Evolutionary conservation across 2,797 vertebrate species (phyloP), one percentile per base, ranked within the genome.

Genomic region (Anguilla pacifica): DNA sequence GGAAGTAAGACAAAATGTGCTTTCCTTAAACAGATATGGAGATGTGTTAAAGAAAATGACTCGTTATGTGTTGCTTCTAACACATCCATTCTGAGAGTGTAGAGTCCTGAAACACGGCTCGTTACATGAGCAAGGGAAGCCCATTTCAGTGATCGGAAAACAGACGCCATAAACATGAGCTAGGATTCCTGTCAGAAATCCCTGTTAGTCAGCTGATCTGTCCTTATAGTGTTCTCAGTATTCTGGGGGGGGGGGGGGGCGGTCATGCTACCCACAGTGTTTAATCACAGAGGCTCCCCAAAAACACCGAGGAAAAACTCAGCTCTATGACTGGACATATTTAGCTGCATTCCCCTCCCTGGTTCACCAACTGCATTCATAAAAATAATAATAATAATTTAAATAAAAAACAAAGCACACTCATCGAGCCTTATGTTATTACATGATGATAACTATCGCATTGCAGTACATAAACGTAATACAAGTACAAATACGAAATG

Each of bases 401-500:
- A 43, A 43, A 6, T 43, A 43, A 46, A 79, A 79, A 79, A 46
- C 39, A 79, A 43, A 79, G 17, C 39, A 22, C 4, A 43, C 35
- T 49, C 77, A 81, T 6, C 17, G n/a, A 84, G 51, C 49, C n/a
- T 55, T 57, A 15, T 10, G 17, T 55, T 84, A 83, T 13, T 1
- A 46, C 19, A 22, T 19, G 22, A 11, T 57, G 13, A 19, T 43
- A 84, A 55, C 57, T 25, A 6, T 55, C 51, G 31, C 82, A 57
- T 28, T 35, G 28, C 64, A 51, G 22, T 72, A 86, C 61, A 39
- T 39, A 87, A 74, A 55, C 28, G 84, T 13, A 59, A 74, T 19
- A 87, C 28, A 31, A 10, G 35, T 84, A 84, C 28, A 84, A 70
- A 84, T 22, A 84, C 19, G 59, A 67, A 85, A 31, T 3, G 35